Conservation (phyloP, 2,113 vertebrate species). For the Tyto alba region DNA sequence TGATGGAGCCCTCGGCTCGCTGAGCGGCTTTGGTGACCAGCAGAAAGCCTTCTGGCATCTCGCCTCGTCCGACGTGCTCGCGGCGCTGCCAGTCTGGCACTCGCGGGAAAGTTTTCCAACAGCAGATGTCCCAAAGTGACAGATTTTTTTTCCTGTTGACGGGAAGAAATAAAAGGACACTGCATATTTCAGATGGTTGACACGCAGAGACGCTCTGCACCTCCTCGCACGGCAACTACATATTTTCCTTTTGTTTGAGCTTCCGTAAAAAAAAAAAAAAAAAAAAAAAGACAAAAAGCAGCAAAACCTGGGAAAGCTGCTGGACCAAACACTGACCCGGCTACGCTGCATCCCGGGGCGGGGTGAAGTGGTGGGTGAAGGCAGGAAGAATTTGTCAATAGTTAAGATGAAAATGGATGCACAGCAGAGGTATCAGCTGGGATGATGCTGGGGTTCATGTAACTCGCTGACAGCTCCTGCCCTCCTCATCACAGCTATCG, state of each 20-base stretch:
- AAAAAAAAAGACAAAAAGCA: not conserved
- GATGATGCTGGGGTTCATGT: not conserved
- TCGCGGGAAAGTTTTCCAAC: constrained; percentile 50
- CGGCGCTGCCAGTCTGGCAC: constrained; percentile 67
- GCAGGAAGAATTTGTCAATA: not conserved
- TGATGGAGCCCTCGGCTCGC: constrained; percentile 30
- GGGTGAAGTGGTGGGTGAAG: not conserved
- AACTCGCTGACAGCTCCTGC: not conserved
- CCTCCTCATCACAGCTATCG: not conserved
- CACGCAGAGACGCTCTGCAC: not conserved
- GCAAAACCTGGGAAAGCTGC: not conserved
- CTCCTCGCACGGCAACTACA: not conserved
- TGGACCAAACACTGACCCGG: not conserved
- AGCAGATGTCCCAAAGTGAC: constrained; percentile 63
- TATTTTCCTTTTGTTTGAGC: not conserved
- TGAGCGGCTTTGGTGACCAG: constrained; percentile 65
- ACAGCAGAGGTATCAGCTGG: not conserved
- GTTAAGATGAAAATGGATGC: not conserved
- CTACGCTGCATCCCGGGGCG: accelerated
- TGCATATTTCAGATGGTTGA: constrained; percentile 38
- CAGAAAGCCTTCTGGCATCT: constrained; percentile 61
- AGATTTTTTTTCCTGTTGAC: not conserved
- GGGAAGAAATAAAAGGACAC: constrained; percentile 29
- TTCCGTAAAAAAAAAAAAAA: not conserved
- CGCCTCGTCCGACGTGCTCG: constrained; percentile 68